Percentiles rank a stretch among this genome's conserved stretches.
phyloP scores from a whole-genome alignment of 1,140 invertebrate genomes.

The Drosophila repleta region DNA sequence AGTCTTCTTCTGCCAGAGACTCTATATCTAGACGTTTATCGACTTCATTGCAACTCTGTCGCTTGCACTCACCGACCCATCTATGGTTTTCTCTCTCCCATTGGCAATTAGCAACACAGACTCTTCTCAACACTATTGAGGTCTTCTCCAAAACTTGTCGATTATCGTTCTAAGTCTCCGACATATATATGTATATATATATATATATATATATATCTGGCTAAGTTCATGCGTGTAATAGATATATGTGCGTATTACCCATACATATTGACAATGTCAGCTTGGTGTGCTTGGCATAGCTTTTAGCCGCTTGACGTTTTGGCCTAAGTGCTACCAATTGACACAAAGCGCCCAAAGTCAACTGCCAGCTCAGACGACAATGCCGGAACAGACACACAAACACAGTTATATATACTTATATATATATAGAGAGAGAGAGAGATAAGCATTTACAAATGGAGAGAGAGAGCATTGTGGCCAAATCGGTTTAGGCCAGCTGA shows the following conservation, averaged over 20 bases:
- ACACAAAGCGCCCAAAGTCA: conserved; percentile 48
- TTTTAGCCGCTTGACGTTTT: conserved; percentile 17
- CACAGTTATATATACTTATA: not conserved
- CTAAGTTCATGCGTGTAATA: conserved; percentile 6
- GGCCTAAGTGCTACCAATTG: conserved; percentile 46
- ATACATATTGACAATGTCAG: conserved; percentile 21
- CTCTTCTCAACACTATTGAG: too few species aligned
- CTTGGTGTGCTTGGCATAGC: conserved; percentile 10
- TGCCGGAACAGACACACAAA: conserved; percentile 8
- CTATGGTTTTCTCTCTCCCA: too few species aligned
- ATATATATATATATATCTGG: not conserved
- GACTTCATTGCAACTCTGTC: too few species aligned
- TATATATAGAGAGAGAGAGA: not conserved
- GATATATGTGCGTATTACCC: not conserved
- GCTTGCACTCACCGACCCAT: too few species aligned
- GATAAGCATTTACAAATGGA: not conserved
- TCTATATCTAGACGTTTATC: too few species aligned
- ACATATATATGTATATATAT: too few species aligned
- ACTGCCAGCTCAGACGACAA: conserved; percentile 36
- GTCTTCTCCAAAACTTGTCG: too few species aligned
- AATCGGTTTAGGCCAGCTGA: conserved; percentile 66
- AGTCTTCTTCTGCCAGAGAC: too few species aligned
- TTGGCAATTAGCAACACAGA: too few species aligned
- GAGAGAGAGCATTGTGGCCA: conserved; percentile 32
- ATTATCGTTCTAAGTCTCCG: too few species aligned